A percentile compares a stretch with the other conserved stretches of the same genome.
Evolutionary conservation across 2,113 vertebrate species (phyloP).

Genomic region (Ammodramus savannarum): DNA sequence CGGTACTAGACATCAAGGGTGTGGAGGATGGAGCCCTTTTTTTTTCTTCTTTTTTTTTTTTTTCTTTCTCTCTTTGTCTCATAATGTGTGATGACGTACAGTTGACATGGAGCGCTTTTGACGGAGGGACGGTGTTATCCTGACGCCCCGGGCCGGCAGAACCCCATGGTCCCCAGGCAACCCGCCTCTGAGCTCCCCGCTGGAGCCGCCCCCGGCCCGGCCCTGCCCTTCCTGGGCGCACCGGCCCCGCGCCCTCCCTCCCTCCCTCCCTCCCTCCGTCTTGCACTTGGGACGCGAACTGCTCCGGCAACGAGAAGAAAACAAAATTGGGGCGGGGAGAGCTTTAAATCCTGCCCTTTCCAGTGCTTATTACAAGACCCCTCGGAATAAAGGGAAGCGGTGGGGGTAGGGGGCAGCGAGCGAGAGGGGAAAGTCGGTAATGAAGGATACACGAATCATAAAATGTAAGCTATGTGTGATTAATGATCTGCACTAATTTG

Average conservation of each 20-base stretch:
- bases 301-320: background rate
- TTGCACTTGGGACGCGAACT: constrained; percentile 11
- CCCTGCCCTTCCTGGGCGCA: background rate
- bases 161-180: background rate
- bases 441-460: constrained; percentile 57
- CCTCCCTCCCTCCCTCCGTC: background rate
- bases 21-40: background rate
- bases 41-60: background rate
- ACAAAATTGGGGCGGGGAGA: background rate
- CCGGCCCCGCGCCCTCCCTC: background rate
- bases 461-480: constrained; percentile 62
- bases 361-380: background rate
- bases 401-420: background rate
- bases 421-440: constrained; percentile 15
- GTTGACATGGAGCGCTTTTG: constrained; percentile 9
- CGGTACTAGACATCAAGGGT: background rate
- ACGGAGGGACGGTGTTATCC: background rate
- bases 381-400: background rate
- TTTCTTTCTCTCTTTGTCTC: background rate
- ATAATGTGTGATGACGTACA: constrained; percentile 28
- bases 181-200: background rate
- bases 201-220: background rate
- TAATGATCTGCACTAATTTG: constrained; percentile 61
- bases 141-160: background rate
- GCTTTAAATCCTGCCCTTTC: background rate